Base-by-base conservation (phyloP, 2,888 invertebrate species). In the Carabus problematicus region DNA sequence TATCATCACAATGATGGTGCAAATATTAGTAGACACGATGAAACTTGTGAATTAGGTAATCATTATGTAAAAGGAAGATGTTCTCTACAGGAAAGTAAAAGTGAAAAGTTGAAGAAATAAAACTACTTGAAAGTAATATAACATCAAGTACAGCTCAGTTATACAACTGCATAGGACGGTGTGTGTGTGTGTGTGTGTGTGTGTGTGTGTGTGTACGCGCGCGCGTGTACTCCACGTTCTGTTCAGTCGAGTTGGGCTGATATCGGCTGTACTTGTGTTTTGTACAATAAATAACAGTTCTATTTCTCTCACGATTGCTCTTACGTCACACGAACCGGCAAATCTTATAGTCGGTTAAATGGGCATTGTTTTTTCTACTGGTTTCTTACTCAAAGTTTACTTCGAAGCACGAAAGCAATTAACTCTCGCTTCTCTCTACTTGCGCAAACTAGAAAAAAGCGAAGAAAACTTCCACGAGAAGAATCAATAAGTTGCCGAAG, bases 341-440 rank as follows among this genome's bases (percentile, higher is more conserved):
- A 52, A 52, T 52, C 52, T 52, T 52, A 52, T 52, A 52, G 16
- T 11, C 52, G 11, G 18, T 52, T 52, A 52, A 52, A 52, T 52
- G 52, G 52, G 52, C 52, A 52, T 55, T 55, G 29, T 55, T 55
- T 55, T 55, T 55, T 54, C 45, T 45, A 45, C 52, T 52, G 52
- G 52, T 52, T 52, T 52, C 52, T 52, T 52, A 19, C 19, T 52
- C 52, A 52, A 52, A 52, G 52, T 52, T 52, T 52, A 52, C 52
- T 52, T 54, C 45, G 19, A 64, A 66, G 66, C 66, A 66, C 67
- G 67, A 61, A 68, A 68, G 60, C 67, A 68, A 68, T 68, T 68
- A 68, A 68, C 67, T 68, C 42, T 60, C 67, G 67, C 59, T 68
- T 68, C 60, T 54, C 39, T 59, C 60, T 52, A 52, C 54, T 41